Base-by-base conservation (phyloP, 1,140 invertebrate genomes). In the Cepaea nemoralis region DNA sequence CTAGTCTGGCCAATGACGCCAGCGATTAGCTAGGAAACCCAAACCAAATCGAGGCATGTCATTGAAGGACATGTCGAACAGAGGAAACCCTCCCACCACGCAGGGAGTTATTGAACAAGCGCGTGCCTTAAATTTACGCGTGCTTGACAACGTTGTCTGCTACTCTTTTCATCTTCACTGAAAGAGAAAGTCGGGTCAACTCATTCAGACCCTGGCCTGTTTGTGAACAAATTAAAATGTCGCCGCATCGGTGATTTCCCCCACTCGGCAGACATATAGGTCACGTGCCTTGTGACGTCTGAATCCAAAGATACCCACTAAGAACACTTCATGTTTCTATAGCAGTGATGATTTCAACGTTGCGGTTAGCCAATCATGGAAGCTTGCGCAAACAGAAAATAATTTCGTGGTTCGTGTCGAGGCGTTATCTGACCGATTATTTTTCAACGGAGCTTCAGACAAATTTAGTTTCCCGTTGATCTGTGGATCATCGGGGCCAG, bases 341-440 rank as follows among this genome's bases (percentile, higher is more conserved):
- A 6, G 16, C 27, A 31, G 27, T 27, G 33, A 6, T 5, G 2
- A 8, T 63, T 31, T 6, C 5, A 27, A 63, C n/a, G 22, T 3
- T n/a, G 14, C 50, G n/a, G 12, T 55, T 55, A 55, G 24, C 50
- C 50, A 55, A 55, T 55, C 50, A 55, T 14, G 14, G 24, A 24
- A 31, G 6, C 59, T 63, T 63, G 16, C 59, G n/a, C 59, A 63
- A 63, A 63, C 59, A 63, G 59, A 3, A 63, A 63, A 27, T 63
- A 63, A 63, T 63, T 63, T 63, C 27, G 27, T 31, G 27, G 59
- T 63, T 63, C 59, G 59, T 63, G 59, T 2, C n/a, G n/a, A 63
- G 59, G 59, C 59, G 59, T 63, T 2, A 31, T n/a, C 59, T 27
- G n/a, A 6, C n/a, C 6, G 59, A 31, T 63, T 19, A 48, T 48